Evolutionary conservation across 1,140 invertebrate genomes (phyloP), one percentile per base, ranked within the genome.

Genomic region (Cephus cinctus): DNA sequence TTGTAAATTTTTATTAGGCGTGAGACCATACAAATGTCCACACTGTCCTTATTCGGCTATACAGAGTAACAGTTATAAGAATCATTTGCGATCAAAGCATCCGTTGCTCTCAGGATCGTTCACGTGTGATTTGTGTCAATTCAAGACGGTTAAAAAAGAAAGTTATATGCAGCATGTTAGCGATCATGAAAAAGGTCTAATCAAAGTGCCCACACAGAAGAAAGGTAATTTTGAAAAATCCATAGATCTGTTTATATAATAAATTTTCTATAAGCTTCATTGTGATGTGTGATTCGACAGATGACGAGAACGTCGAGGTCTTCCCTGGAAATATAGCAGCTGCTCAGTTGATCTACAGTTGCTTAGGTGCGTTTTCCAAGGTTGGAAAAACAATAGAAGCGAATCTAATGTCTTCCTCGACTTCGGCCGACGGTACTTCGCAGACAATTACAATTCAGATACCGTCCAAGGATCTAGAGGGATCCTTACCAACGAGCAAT

Each of bases 11-110:
- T n/a, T 41, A 22, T 47, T 54, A 71, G 81, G 72, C 21, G 62
- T 67, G 18, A 57, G 82, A 52, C 84, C 84, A 2, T 89, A 89
- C 61, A 78, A 80, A 34, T 90, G 88, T 63, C 80, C 81, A 4
- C 79, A 84, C 57, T 90, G 88, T 66, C 57, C 78, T 5, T 90
- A 89, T 65, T 77, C 81, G 2, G 83, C 83, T 25, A 88, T 87
- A 52, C 83, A 85, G 61, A 81, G 83, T 22, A 81, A 78, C 41
- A 83, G 85, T 20, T 82, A 84, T 50, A 87, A 87, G 66, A 79
- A 79, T 52, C 86, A 88, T 65, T 70, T 87, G 35, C 75, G 78
- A 49, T 80, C 77, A 42, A 84, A 83, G 57, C 86, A 88, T 73
- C 83, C 84, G 14, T 67, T 73, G 15, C 59, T 78, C 12, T 74